A percentile compares a stretch with the other conserved stretches of the same genome.
Conservation (phyloP, 2,797 vertebrate species). For the Phoeniculus purpureus region DNA sequence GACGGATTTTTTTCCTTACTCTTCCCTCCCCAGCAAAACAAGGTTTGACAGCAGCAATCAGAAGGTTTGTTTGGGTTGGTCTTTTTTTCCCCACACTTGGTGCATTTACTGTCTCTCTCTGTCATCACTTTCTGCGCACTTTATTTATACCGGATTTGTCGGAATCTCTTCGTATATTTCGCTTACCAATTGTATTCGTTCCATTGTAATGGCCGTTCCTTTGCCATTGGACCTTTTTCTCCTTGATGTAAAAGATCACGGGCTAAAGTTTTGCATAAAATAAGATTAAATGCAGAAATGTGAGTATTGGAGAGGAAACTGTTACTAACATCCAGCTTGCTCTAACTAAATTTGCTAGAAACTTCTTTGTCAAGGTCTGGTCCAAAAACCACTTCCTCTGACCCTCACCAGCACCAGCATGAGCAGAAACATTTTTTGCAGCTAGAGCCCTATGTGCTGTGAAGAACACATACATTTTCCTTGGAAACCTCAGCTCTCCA, state of each 20-base stretch:
- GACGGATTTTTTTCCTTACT: neutral
- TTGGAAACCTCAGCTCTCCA: neutral
- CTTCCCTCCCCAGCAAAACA: neutral
- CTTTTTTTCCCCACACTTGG: rapidly evolving
- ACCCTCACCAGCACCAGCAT: neutral
- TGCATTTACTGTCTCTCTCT: neutral
- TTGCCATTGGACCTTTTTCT: neutral
- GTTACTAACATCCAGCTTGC: neutral
- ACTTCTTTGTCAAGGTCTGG: neutral
- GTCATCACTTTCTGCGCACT: neutral
- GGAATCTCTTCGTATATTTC: neutral
- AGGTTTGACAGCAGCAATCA: neutral
- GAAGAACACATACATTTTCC: neutral
- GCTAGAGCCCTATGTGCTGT: rapidly evolving
- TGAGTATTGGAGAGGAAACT: neutral
- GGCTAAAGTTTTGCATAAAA: neutral
- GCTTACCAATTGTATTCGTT: neutral
- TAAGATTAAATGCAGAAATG: neutral
- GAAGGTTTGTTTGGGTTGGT: rapidly evolving
- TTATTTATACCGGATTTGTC: neutral
- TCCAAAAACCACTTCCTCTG: neutral
- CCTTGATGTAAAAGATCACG: neutral
- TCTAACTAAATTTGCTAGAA: neutral
- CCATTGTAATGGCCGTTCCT: neutral
- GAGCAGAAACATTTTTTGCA: neutral